Conservation (phyloP, 2,797 vertebrate genomes). For the Schizothorax lantsangensis region DNA sequence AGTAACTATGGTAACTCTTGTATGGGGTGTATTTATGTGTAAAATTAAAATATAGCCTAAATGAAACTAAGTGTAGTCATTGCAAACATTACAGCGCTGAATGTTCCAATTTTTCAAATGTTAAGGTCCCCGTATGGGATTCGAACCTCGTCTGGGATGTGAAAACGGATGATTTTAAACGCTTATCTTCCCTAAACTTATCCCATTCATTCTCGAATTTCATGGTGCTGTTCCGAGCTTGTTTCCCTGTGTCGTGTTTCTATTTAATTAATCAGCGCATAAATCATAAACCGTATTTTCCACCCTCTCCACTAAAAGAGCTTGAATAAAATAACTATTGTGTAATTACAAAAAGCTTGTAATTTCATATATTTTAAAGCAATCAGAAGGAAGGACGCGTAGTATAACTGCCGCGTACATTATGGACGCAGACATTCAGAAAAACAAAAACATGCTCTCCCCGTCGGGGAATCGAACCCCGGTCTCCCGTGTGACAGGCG, state of each 20-base stretch:
- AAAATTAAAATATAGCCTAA: neutral
- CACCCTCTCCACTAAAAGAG: neutral
- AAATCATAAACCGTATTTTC: neutral
- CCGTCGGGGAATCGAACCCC: slow-evolving; percentile 43
- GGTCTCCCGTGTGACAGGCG: slow-evolving; percentile 22
- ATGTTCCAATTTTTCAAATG: neutral
- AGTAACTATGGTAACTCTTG: neutral
- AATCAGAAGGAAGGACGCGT: neutral
- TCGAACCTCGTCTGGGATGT: neutral
- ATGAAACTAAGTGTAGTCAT: neutral
- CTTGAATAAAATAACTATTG: neutral
- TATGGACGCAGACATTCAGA: neutral
- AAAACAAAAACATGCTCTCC: neutral
- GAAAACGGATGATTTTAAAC: neutral
- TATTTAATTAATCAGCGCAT: neutral
- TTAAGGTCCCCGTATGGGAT: neutral
- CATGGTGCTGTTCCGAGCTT: neutral
- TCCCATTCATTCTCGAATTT: neutral
- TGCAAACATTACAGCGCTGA: neutral
- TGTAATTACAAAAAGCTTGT: neutral
- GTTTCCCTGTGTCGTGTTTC: no score
- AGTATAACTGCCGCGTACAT: neutral
- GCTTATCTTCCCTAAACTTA: neutral
- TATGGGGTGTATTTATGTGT: neutral
- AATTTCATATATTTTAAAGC: neutral